A percentile compares a stretch with the other conserved stretches of the same genome.
phyloP scores from a whole-genome alignment of 2,888 invertebrate genomes.

The Ennomos quercinarius region DNA sequence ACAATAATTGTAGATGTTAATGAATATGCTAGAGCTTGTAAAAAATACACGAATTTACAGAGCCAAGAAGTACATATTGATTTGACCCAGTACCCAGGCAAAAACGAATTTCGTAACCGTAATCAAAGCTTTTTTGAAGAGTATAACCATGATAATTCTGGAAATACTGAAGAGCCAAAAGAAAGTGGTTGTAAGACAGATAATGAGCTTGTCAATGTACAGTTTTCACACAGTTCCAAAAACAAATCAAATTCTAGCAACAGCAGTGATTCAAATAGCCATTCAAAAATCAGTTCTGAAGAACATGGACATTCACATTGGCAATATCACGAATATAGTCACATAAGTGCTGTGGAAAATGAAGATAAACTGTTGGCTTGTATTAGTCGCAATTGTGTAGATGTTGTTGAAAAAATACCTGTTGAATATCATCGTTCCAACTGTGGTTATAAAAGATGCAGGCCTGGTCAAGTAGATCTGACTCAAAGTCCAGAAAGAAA shows the following conservation, averaged over 20 bases:
- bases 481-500: constrained; percentile 6
- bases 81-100: constrained; percentile 15
- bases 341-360: no score
- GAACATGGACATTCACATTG: no score
- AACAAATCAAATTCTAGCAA: not conserved
- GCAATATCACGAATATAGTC: no score
- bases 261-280: no score
- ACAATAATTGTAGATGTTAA: constrained; percentile 53
- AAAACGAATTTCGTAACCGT: constrained; percentile 18
- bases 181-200: constrained; percentile 3
- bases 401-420: no score
- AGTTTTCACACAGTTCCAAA: no score
- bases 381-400: no score
- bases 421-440: no score
- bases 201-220: not conserved
- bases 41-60: constrained; percentile 1
- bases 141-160: constrained; percentile 57
- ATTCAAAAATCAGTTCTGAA: no score
- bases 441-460: not conserved
- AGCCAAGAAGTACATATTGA: constrained; percentile 12
- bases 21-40: constrained; percentile 40
- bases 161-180: constrained; percentile 23
- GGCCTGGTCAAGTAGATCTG: constrained; percentile 1
- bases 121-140: constrained; percentile 57
- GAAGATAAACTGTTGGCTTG: no score